These are phyloP conservation scores for Danaus plexippus DNA, from an alignment of 1,140 invertebrate genomes.

Conservation along the genomic window DNA sequence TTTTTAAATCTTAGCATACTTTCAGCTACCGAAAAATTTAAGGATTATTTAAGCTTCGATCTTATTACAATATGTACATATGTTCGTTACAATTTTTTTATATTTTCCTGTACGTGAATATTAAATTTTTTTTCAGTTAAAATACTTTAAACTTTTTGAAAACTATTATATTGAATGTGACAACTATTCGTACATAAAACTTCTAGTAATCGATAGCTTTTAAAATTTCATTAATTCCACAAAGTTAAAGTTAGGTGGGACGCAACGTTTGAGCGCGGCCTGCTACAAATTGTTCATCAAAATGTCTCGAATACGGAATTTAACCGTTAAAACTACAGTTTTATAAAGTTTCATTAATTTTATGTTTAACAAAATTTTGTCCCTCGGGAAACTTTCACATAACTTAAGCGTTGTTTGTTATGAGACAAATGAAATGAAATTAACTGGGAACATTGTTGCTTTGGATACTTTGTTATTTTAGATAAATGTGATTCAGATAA, in stretches of 20 bases:
- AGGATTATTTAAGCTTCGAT: no score
- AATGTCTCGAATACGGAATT: constrained; percentile 5
- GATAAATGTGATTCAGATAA: no score
- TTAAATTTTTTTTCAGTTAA: not conserved
- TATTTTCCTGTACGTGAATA: no score
- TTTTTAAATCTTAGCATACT: no score
- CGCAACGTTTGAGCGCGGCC: constrained; percentile 9
- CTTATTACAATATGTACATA: no score
- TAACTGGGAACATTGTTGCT: no score
- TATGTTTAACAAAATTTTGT: constrained; percentile 2
- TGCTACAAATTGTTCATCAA: constrained; percentile 11
- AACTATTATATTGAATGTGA: constrained; percentile 8
- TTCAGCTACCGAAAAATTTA: no score
- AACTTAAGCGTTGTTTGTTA: no score
- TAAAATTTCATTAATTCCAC: constrained; percentile 20
- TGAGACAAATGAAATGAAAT: no score
- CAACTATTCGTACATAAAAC: constrained; percentile 9
- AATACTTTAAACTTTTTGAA: constrained; percentile 1
- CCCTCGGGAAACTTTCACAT: not conserved
- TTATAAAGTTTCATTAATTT: constrained; percentile 7
- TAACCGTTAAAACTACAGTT: constrained; percentile 4
- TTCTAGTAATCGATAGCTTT: constrained; percentile 16
- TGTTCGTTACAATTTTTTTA: no score
- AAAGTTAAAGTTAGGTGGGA: constrained; percentile 12
- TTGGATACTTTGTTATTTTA: no score